These are phyloP conservation scores for Lamproptera curius DNA, from an alignment of 2,888 invertebrate species.

Conservation along the genomic window DNA sequence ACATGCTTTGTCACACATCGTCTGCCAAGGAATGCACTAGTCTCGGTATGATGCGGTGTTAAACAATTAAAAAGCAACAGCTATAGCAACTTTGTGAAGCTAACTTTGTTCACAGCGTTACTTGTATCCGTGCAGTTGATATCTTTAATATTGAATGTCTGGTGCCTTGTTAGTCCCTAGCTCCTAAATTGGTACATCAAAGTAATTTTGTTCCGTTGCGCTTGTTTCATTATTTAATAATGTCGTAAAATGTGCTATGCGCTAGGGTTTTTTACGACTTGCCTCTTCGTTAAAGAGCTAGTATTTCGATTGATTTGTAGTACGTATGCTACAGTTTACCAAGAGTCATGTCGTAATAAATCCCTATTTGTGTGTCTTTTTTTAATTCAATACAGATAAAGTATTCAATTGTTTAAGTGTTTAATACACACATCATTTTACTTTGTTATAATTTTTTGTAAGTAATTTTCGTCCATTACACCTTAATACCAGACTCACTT, in stretches of 20 bases:
- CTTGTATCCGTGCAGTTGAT: neutral
- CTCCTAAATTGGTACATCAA: neutral
- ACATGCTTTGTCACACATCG: slow-evolving; percentile 48
- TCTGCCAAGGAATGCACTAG: slow-evolving; percentile 48
- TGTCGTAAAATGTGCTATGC: neutral
- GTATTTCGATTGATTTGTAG: too few species aligned
- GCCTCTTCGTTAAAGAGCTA: too few species aligned
- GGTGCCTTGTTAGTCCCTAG: neutral
- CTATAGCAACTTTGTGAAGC: slow-evolving; percentile 6
- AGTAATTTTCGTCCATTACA: too few species aligned
- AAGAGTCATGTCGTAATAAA: too few species aligned
- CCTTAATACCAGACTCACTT: too few species aligned
- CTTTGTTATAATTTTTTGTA: too few species aligned
- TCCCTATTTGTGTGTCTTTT: too few species aligned
- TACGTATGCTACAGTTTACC: too few species aligned
- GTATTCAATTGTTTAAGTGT: too few species aligned
- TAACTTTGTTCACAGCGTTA: slow-evolving; percentile 16
- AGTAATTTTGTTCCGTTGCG: neutral
- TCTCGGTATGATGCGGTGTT: slow-evolving; percentile 26
- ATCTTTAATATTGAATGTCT: neutral
- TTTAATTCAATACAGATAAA: too few species aligned
- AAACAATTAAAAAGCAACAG: slow-evolving; percentile 5
- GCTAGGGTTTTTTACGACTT: neutral
- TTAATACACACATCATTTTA: too few species aligned
- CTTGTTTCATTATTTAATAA: neutral